Evolutionary conservation across 1,140 invertebrate genomes (phyloP).

Genomic region (Danaus melanippus): DNA sequence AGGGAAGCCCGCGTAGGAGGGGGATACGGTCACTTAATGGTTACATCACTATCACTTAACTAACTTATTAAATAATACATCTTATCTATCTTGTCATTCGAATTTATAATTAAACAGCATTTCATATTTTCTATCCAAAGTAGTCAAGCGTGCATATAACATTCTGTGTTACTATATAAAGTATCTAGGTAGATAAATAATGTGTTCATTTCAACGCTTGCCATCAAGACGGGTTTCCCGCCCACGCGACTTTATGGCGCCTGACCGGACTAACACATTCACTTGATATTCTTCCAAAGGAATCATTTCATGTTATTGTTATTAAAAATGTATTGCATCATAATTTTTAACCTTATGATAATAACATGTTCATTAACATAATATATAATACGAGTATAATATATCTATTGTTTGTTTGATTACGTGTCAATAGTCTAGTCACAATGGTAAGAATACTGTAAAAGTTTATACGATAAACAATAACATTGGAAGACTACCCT

Average conservation of each 20-base stretch:
- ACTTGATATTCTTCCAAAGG: slow-evolving; percentile 34
- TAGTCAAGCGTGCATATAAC: background rate
- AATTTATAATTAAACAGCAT: no score
- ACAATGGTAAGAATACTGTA: no score
- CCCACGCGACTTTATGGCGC: slow-evolving; percentile 67
- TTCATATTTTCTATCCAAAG: no score
- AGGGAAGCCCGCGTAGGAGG: slow-evolving; percentile 51
- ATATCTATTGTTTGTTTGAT: no score
- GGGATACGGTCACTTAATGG: slow-evolving; percentile 14
- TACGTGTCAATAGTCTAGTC: no score
- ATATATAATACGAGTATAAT: no score
- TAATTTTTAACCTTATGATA: slow-evolving; percentile 1
- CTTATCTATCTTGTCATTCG: no score
- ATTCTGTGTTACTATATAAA: slow-evolving; percentile 12
- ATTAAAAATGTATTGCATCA: slow-evolving; percentile 19
- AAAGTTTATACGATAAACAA: no score
- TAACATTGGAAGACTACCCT: slow-evolving; percentile 14
- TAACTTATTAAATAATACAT: no score
- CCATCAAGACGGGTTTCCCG: slow-evolving; percentile 66
- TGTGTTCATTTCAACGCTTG: slow-evolving; percentile 49
- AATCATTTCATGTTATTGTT: slow-evolving; percentile 19
- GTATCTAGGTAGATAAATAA: slow-evolving; percentile 27
- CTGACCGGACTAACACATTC: slow-evolving; percentile 47
- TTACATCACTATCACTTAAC: background rate
- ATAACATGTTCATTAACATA: no score